phyloP scores from a whole-genome alignment of 1,140 invertebrate genomes.

The Pectinophora gossypiella region DNA sequence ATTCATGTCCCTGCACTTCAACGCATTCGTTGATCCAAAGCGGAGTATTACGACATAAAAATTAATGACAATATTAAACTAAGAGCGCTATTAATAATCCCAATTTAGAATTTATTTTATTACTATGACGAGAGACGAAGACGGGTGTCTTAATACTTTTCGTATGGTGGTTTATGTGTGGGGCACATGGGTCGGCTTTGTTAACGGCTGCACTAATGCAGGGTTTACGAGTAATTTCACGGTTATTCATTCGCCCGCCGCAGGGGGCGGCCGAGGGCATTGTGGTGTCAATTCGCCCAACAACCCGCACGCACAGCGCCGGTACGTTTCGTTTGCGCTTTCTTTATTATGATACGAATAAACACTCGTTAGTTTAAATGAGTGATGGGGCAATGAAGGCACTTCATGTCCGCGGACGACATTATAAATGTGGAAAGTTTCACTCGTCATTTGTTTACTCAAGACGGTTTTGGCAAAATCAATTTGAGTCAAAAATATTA shows the following conservation, averaged over 20 bases:
- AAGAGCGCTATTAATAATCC: conserved; percentile 43
- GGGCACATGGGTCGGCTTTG: conserved; percentile 57
- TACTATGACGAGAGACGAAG: conserved; percentile 23
- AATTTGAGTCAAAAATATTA: no score
- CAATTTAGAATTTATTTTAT: conserved; percentile 45
- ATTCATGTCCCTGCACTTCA: background rate
- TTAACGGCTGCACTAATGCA: conserved; percentile 63
- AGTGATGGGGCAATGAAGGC: background rate
- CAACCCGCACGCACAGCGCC: background rate
- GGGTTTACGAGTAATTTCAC: conserved; percentile 71
- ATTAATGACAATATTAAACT: conserved; percentile 48
- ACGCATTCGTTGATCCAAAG: background rate
- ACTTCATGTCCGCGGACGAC: background rate
- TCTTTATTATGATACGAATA: background rate
- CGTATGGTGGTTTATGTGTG: conserved; percentile 49
- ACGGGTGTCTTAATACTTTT: conserved; percentile 45
- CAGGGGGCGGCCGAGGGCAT: conserved; percentile 32
- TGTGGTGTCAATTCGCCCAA: background rate
- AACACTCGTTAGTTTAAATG: background rate
- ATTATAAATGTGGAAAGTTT: background rate
- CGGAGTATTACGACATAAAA: background rate
- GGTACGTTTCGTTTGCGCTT: background rate
- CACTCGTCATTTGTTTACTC: no score
- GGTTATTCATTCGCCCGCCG: conserved; percentile 59
- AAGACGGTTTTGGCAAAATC: no score